A percentile compares a stretch with the other conserved stretches of the same genome.
Conservation (phyloP, 2,113 vertebrate genomes). For the Larimichthys polyactis region DNA sequence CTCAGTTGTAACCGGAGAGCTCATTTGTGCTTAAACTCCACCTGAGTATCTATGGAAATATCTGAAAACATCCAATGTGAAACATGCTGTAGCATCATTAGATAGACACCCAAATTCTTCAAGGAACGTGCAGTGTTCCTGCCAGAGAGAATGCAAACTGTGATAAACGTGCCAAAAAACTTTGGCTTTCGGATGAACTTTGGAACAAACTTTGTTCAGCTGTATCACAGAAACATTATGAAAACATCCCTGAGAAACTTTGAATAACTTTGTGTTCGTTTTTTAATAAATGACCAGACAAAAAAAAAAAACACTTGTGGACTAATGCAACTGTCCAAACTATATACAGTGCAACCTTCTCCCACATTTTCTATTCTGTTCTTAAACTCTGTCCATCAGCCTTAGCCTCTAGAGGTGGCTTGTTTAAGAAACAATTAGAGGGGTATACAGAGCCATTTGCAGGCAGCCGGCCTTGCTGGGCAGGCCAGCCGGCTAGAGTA, state of each 20-base stretch:
- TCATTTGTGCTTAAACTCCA: background rate
- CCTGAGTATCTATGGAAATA: background rate
- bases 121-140: background rate
- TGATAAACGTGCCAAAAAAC: background rate
- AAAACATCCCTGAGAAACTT: background rate
- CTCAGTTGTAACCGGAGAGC: background rate
- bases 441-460: slow-evolving; percentile 99
- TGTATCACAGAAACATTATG: background rate
- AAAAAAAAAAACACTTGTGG: background rate
- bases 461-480: slow-evolving; percentile 94
- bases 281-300: slow-evolving; percentile 11
- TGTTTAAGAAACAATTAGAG: slow-evolving; percentile 99
- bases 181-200: background rate
- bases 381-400: slow-evolving; percentile 80
- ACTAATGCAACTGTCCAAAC: slow-evolving; percentile 34
- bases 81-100: background rate
- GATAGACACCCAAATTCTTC: background rate
- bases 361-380: slow-evolving; percentile 63
- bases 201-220: background rate
- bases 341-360: slow-evolving; percentile 46
- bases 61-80: background rate
- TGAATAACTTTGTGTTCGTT: background rate
- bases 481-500: slow-evolving; percentile 92
- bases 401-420: slow-evolving; percentile 91
- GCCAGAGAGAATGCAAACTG: background rate